Evolutionary conservation across 2,797 vertebrate genomes (phyloP), one percentile per base, ranked within the genome.

Genomic region (Scarus forsteni): DNA sequence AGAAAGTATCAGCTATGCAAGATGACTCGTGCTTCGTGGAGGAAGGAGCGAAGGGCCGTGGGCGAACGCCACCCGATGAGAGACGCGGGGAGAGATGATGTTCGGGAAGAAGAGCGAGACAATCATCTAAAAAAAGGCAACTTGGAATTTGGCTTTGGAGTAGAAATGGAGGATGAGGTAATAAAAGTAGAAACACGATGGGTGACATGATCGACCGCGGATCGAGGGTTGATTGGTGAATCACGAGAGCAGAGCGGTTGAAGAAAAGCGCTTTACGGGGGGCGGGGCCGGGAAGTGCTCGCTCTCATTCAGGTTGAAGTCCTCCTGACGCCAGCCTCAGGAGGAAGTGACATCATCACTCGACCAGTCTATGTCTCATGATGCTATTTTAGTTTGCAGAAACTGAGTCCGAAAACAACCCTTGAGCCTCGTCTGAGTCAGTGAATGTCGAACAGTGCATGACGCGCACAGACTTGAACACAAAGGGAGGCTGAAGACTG

Each of bases 291-390:
- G 83, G 91, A 89, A 90, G 85, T 85, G 90, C 88, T 91, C 87
- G 76, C 68, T 89, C 77, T 86, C 78, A 74, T 73, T 77, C 40
- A 85, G 69, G 73, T 81, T 82, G 52, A 73, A 65, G 57, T 83
- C 91, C 90, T 91, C 88, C 91, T 91, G 89, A 93, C 90, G 93
- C 92, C 92, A 93, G 92, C 91, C 93, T 91, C 88, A 91, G 90
- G 88, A 92, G 94, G 94, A 94, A 91, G 79, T 89, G 92, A 93
- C 92, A 92, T 94, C 94, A 92, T 94, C 92, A 92, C 91, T 94
- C 87, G 94, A 96, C 94, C 95, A 95, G 94, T 96, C 95, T 95
- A 94, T 93, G 90, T 94, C 81, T 95, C 60, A 89, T 92, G 83
- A 91, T 89, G 83, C 79, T 48, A 69, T 84, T 88, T 75, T 56